Percentiles rank a stretch among this genome's conserved stretches.
phyloP scores from a whole-genome alignment of 2,888 invertebrate genomes.

The Augochlorella aurata region DNA sequence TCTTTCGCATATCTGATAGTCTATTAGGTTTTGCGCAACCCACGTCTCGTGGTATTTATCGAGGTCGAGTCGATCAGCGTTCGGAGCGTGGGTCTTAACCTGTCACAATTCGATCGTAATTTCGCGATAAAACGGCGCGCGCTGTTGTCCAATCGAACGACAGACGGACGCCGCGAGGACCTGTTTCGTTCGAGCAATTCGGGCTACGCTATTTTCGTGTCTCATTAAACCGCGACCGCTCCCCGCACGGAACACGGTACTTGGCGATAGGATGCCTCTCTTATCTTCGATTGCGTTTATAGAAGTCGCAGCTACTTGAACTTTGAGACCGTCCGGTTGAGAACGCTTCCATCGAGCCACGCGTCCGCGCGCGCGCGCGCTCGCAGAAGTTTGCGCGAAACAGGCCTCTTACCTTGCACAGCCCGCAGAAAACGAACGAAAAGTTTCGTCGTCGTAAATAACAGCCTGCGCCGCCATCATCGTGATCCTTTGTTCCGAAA shows the following conservation, averaged over 20 bases:
- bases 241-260: conserved; percentile 4
- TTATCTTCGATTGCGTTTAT: conserved; percentile 31
- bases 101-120: conserved; percentile 60
- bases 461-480: background rate
- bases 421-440: background rate
- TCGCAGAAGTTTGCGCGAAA: background rate
- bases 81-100: conserved; percentile 56
- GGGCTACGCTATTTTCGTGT: conserved; percentile 35
- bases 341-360: background rate
- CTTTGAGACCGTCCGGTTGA: conserved; percentile 13
- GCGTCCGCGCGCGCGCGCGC: background rate
- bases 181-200: conserved; percentile 14
- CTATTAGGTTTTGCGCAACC: conserved; percentile 60
- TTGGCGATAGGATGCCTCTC: background rate
- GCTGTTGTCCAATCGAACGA: conserved; percentile 34
- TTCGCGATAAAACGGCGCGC: conserved; percentile 46
- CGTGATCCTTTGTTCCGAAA: conserved; percentile 1
- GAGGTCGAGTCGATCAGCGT: conserved; percentile 43
- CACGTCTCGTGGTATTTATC: conserved; percentile 59
- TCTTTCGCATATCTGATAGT: conserved; percentile 35
- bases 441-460: background rate
- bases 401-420: background rate
- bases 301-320: conserved; percentile 13
- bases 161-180: conserved; percentile 13
- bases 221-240: conserved; percentile 28